These are phyloP conservation scores for Catharus fuscescens DNA, from an alignment of 2,113 vertebrate species.

Conservation along the genomic window DNA sequence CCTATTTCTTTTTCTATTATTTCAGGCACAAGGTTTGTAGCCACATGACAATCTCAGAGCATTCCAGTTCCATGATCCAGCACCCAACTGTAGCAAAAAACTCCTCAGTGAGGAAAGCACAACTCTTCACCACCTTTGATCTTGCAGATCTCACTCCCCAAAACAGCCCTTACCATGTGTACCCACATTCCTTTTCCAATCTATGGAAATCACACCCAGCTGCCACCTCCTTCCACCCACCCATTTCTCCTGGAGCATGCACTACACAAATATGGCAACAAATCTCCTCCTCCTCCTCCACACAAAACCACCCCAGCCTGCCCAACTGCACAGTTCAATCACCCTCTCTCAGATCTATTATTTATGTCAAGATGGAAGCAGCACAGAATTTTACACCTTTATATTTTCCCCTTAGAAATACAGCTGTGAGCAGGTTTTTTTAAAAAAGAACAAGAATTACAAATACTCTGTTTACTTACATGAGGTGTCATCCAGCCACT, in stretches of 20 bases:
- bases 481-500: constrained; percentile 95
- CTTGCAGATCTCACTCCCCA: not conserved
- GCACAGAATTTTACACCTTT: not conserved
- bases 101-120: not conserved
- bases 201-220: not conserved
- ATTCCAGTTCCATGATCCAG: not conserved
- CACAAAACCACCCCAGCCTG: not conserved
- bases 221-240: constrained; percentile 17
- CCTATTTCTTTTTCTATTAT: not conserved
- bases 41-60: not conserved
- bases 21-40: not conserved
- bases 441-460: not conserved
- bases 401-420: not conserved
- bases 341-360: not conserved
- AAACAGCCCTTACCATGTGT: not conserved
- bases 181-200: not conserved
- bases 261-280: not conserved
- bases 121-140: not conserved
- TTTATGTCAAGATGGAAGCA: not conserved
- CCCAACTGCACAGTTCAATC: not conserved
- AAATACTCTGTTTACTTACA: constrained; percentile 79
- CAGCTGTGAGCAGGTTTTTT: not conserved
- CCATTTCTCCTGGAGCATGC: not conserved
- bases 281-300: not conserved
- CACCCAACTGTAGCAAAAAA: not conserved